Conservation (phyloP, 2,113 vertebrate genomes). For the Toxotes chatareus region DNA sequence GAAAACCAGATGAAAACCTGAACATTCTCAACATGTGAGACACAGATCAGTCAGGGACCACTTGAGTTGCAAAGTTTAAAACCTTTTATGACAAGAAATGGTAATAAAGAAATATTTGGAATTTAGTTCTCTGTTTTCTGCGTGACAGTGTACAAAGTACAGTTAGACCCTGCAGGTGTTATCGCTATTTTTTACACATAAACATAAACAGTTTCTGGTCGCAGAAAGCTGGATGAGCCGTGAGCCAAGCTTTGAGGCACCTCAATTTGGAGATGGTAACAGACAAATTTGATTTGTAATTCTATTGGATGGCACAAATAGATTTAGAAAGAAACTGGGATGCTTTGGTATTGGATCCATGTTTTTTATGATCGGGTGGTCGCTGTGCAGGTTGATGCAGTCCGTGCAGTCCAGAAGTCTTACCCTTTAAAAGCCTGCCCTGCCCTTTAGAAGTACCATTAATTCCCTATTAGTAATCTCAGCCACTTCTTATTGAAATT, state of each 20-base stretch:
- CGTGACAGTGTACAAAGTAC: not conserved
- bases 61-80: conserved; percentile 24
- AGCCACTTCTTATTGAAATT: not conserved
- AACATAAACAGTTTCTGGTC: not conserved
- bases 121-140: conserved; percentile 11
- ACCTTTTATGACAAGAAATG: conserved; percentile 22
- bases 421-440: too few species aligned
- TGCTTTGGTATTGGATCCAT: too few species aligned
- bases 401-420: too few species aligned
- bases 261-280: too few species aligned
- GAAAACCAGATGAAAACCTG: conserved; percentile 31
- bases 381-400: too few species aligned
- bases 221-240: too few species aligned
- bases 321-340: too few species aligned
- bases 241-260: too few species aligned
- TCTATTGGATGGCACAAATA: too few species aligned
- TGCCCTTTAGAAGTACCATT: not conserved
- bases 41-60: conserved; percentile 5
- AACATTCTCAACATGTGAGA: conserved; percentile 20
- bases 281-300: too few species aligned
- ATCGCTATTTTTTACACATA: not conserved
- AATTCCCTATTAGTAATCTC: not conserved
- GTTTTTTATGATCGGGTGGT: too few species aligned
- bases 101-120: conserved; percentile 24
- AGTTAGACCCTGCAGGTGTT: not conserved